Percentiles rank a stretch among this genome's conserved stretches.
phyloP scores from a whole-genome alignment of 2,888 invertebrate species.

The Spodoptera picta region DNA sequence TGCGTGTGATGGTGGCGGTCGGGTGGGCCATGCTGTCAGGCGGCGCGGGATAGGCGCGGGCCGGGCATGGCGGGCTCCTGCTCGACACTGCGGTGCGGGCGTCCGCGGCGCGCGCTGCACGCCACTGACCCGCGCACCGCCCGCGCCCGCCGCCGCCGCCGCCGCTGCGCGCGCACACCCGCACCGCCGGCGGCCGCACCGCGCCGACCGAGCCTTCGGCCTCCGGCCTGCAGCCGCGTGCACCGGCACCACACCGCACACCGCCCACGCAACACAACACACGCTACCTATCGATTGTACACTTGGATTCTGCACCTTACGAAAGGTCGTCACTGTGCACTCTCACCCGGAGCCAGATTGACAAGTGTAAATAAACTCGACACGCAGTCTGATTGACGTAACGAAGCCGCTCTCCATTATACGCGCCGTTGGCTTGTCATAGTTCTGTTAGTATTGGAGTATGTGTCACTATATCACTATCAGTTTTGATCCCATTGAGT shows the following conservation, averaged over 20 bases:
- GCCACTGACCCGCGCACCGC: slow-evolving; percentile 86
- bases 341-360: slow-evolving; percentile 46
- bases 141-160: slow-evolving; percentile 73
- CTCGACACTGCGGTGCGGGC: slow-evolving; percentile 88
- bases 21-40: slow-evolving; percentile 88
- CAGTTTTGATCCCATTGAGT: slow-evolving; percentile 24
- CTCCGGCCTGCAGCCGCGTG: slow-evolving; percentile 74
- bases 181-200: slow-evolving; percentile 71
- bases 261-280: slow-evolving; percentile 73
- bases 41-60: slow-evolving; percentile 87
- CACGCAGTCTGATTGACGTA: slow-evolving; percentile 28
- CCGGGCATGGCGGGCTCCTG: slow-evolving; percentile 88
- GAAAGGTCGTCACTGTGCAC: slow-evolving; percentile 56
- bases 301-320: slow-evolving; percentile 65
- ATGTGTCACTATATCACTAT: slow-evolving; percentile 3
- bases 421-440: slow-evolving; percentile 25
- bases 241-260: slow-evolving; percentile 68
- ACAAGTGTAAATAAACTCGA: slow-evolving; percentile 54
- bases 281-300: slow-evolving; percentile 66
- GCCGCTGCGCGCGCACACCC: slow-evolving; percentile 77
- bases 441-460: slow-evolving; percentile 3
- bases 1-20: slow-evolving; percentile 88
- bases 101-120: slow-evolving; percentile 88
- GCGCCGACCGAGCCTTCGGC: slow-evolving; percentile 65
- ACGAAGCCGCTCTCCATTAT: slow-evolving; percentile 29